Base-by-base conservation (phyloP, 2,888 invertebrate species). In the Melanostoma mellinum region DNA sequence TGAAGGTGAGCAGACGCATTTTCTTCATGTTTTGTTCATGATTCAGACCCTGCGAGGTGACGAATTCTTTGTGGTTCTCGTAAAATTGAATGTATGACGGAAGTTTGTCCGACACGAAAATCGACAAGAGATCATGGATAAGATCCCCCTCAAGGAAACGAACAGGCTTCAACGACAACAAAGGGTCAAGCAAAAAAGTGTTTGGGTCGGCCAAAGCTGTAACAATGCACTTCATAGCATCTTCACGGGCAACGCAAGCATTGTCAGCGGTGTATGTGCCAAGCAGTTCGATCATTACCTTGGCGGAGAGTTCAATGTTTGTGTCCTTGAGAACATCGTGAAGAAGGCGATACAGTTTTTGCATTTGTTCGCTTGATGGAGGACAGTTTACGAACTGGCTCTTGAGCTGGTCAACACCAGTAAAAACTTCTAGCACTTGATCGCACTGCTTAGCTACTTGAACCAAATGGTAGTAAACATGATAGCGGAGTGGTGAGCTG, bases 251-350 rank as follows among this genome's bases (percentile, higher is more conserved):
- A 86, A 97, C 96, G 2, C 97, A 97, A 0, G 99, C 99, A 92
- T 99, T 99, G 89, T 98, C 98, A 81, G 98, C 96, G 33, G 98
- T 98, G 91, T 99, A 99, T 0, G 99, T 99, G 33, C 97, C 97
- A 73, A 99, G 92, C 0, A 99, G 92, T 91, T 98, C 98, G 85
- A 99, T 96, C 99, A 99, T 99, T 3, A 98, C 98, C 91, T 97
- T 97, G 20, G 98, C 96, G 33, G 98, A 98, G 88, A 96, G 93
- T 89, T 98, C 98, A 91, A 97, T 86, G 89, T 97, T 96, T 87
- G 97, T 96, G 89, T 96, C 96, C 89, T 96, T 95, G 48, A 97
- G 92, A 36, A 97, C 97, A 91, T 97, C 96, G 90, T 99, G 98
- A 67, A 99, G 92, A 30, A 97, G 92, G 87, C 98, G 94, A 87